Base-by-base conservation (phyloP, 2,888 invertebrate species). In the Auanema freiburgensis region DNA sequence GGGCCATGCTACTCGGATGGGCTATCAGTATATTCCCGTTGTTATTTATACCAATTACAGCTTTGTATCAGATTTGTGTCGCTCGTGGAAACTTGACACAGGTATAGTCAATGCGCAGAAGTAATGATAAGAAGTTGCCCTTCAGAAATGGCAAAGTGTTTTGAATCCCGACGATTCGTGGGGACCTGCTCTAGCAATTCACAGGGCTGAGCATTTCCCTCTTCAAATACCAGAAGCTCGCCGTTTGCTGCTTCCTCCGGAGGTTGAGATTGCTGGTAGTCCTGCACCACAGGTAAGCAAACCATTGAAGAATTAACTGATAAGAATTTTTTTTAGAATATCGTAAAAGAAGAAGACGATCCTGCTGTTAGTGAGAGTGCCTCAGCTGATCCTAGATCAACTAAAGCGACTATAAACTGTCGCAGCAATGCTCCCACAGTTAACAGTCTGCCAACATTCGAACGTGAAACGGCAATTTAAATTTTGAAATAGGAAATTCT, bases 11-110 rank as follows among this genome's bases (percentile, higher is more conserved):
- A 89, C 72, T 84, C 86, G 76, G 73, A 5, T 90, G 90, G 89
- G 80, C 88, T 53, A 88, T 92, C 59, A 90, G 91, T 0, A 70
- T 89, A 1, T 86, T 89, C 1, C 91, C 91, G 0, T 85, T 92
- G 1, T 77, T 88, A 0, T 88, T 90, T 1, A 88, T 92, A 79
- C 90, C 91, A 0, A 82, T 89, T 2, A 89, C 90, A 25, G 87
- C 89, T 0, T 75, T 86, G 18, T 85, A 86, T 67, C 86, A 87
- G 69, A 77, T 88, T 40, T 71, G 68, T 50, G 57, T 59, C 18
- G 76, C 78, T 0, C 70, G 78, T 25, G 84, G 85, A 42, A 74
- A 77, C 18, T 66, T 81, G 44, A 68, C 76, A 4, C 74, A 78
- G 72, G 83, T 84, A 54, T 50, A 16, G 18, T 50, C 51, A 14